Evolutionary conservation across 1,140 invertebrate genomes (phyloP).

Genomic region (Anagrus nilaparvatae): DNA sequence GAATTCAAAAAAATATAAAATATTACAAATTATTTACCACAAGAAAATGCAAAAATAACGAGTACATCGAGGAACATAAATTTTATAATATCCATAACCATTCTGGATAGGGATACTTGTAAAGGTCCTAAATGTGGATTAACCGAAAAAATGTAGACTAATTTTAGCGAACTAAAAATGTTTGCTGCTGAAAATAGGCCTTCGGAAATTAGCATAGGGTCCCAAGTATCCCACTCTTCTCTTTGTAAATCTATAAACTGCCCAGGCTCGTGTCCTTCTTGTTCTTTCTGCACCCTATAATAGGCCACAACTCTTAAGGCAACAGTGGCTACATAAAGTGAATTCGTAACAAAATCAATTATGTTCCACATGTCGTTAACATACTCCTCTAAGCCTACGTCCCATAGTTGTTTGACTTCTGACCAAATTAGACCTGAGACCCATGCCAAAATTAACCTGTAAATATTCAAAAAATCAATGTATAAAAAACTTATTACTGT

Average conservation of each 20-base stretch:
- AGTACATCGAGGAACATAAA: slow-evolving; percentile 93
- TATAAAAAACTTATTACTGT: not conserved
- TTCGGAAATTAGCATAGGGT: slow-evolving; percentile 94
- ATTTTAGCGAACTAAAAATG: slow-evolving; percentile 88
- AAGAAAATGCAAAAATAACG: slow-evolving; percentile 95
- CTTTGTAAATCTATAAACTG: slow-evolving; percentile 51
- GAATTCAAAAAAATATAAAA: not conserved
- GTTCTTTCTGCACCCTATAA: slow-evolving; percentile 51
- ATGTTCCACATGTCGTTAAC: slow-evolving; percentile 99
- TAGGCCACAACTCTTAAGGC: slow-evolving; percentile 89
- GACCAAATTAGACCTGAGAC: slow-evolving; percentile 90
- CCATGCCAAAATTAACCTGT: slow-evolving; percentile 38
- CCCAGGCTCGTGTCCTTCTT: slow-evolving; percentile 44
- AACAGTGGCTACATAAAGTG: slow-evolving; percentile 92
- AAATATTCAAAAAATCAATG: no score
- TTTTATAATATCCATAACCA: slow-evolving; percentile 98
- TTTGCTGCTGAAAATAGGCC: slow-evolving; percentile 94
- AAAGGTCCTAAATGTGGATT: slow-evolving; percentile 96
- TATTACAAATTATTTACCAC: slow-evolving; percentile 55
- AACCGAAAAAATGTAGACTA: slow-evolving; percentile 98
- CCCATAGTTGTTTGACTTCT: slow-evolving; percentile 97
- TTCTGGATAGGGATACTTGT: slow-evolving; percentile 91
- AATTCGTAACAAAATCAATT: slow-evolving; percentile 97
- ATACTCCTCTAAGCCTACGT: slow-evolving; percentile 91
- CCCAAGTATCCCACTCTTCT: slow-evolving; percentile 91